Base-by-base conservation (phyloP, 2,113 vertebrate species). In the Bombycilla garrulus region DNA sequence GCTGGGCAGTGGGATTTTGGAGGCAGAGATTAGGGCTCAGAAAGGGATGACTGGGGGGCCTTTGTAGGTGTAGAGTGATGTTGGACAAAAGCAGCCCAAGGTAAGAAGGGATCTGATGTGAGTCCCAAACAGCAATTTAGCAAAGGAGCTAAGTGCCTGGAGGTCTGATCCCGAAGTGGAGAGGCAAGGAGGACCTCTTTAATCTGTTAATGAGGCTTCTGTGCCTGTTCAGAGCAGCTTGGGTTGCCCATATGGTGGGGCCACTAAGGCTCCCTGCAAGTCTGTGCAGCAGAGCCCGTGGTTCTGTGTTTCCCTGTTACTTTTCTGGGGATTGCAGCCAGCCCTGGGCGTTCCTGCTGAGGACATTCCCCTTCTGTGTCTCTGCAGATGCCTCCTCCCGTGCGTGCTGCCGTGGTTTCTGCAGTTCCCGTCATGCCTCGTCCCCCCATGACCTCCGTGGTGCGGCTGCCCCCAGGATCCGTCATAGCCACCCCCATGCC, bases 351-450 rank as follows among this genome's bases (percentile, higher is more conserved):
- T 36, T 82, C 36, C 36, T 20, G 33, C 70, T 86, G 3, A 74
- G 16, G 20, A 38, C 50, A 33, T n/a, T 10, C 3, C 3, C 35
- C 42, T 38, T 80, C 23, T n/a, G 42, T 73, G 19, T n/a, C 44
- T 73, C 35, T 67, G 4, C 97, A 99, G 99, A 96, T 99, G 98
- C 98, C 98, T 0, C 99, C 99, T 89, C 98, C 98, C 0, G 98
- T 99, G 21, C 99, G 99, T 0, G 99, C 99, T 5, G 99, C 99
- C 3, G 98, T 99, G 28, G 98, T 99, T 33, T 99, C 99, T 11
- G 98, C 99, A 1, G 98, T 99, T 10, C 99, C 99, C 0, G 98
- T 99, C 70, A 98, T 99, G 95, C 99, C 98, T 29, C 98, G 99
- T 12, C 99, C 99, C 3, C 99, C 99, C 0, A 98, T 99, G 98